phyloP scores from a whole-genome alignment of 2,113 vertebrate species.

The Connochaetes taurinus region DNA sequence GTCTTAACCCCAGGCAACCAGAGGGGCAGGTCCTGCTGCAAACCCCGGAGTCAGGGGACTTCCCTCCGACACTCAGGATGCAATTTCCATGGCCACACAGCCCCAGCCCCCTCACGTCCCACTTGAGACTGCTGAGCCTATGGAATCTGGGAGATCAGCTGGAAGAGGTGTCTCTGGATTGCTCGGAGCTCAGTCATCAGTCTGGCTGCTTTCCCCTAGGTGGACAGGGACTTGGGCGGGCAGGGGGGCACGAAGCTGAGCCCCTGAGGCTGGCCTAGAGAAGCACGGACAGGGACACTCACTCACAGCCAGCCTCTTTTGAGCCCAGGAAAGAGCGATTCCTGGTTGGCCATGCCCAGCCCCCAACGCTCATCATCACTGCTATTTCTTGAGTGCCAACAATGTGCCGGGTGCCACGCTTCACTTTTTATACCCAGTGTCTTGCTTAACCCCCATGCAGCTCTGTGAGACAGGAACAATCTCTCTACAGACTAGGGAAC shows the following conservation, averaged over 20 bases:
- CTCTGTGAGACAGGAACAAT: background rate
- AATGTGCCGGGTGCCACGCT: background rate
- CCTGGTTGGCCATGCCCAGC: background rate
- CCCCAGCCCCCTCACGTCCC: background rate
- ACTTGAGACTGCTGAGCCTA: background rate
- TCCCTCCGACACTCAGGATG: background rate
- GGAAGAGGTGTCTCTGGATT: background rate
- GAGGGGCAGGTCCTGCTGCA: background rate
- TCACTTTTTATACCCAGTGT: background rate
- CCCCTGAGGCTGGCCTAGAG: background rate
- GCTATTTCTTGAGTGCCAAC: constrained; percentile 53
- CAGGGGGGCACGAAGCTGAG: accelerated
- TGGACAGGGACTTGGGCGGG: background rate
- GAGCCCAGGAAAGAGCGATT: background rate
- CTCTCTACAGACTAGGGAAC: background rate
- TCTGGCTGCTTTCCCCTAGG: background rate
- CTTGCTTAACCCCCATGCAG: background rate
- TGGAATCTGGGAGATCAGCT: background rate
- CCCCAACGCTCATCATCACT: background rate
- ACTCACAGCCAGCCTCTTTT: background rate
- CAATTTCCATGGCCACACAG: background rate
- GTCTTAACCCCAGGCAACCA: background rate
- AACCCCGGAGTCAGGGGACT: background rate
- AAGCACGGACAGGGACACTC: background rate
- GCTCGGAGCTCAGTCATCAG: background rate